Evolutionary conservation across 2,888 invertebrate genomes (phyloP), one percentile per base, ranked within the genome.

Genomic region (Oligia fasciuncula): DNA sequence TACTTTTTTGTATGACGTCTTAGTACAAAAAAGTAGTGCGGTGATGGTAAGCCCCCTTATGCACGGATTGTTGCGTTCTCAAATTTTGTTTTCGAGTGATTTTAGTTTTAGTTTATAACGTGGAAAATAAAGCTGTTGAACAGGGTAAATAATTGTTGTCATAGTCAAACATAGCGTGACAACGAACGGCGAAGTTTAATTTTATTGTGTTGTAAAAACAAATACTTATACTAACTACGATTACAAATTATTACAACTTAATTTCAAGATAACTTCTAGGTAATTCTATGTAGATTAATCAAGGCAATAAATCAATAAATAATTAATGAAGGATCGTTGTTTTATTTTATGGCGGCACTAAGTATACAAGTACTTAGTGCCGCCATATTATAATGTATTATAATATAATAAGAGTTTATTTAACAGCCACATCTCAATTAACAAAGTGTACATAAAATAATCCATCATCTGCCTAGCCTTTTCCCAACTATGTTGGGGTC

Each of bases 341-440:
- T 29, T 29, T 29, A 29, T 29, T 29, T 29, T 29, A 29, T 29
- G 29, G 29, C 29, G 29, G 29, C 29, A 29, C 29, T 29, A 29
- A 29, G 29, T 29, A n/a, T n/a, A n/a, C n/a, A n/a, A n/a, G n/a
- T n/a, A n/a, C n/a, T n/a, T n/a, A n/a, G n/a, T n/a, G n/a, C n/a
- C n/a, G 29, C 0, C 29, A 1, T 29, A 29, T 29, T 29, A 29
- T 29, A 29, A 29, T 29, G 29, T 29, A 29, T 29, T 29, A 29
- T 29, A 29, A 29, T 29, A 29, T 29, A 29, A 1, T 29, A 29
- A 29, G 1, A 29, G 40, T 40, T 68, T 79, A 78, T 35, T 29
- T 73, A 85, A 70, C 63, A 80, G 49, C 9, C 17, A 49, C 46
- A 69, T 70, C 68, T 71, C 17, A 71, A 80, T 85, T 49, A 49